These are phyloP conservation scores for Sarcophaga variegata DNA, from an alignment of 2,888 invertebrate species.

Conservation along the genomic window DNA sequence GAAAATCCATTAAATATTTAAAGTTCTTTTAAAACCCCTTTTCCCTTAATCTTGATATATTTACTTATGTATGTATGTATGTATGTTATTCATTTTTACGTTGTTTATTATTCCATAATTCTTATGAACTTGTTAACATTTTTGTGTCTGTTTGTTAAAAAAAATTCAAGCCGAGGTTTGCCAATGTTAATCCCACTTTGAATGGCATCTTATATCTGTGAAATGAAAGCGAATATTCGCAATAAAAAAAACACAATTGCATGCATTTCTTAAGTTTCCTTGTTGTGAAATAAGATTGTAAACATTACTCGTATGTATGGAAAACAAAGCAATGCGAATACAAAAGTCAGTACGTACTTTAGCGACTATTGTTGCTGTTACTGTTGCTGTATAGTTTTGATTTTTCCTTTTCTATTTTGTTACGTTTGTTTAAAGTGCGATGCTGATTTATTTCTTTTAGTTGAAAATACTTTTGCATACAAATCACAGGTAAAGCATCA, in stretches of 20 bases:
- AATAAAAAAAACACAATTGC: slow-evolving; percentile 17
- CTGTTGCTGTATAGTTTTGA: background rate
- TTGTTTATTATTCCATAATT: slow-evolving; percentile 60
- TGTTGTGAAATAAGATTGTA: slow-evolving; percentile 15
- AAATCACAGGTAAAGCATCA: slow-evolving; percentile 66
- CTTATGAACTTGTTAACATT: slow-evolving; percentile 68
- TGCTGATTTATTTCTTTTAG: slow-evolving; percentile 68
- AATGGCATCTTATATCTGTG: slow-evolving; percentile 40
- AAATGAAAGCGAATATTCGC: slow-evolving; percentile 21
- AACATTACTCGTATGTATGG: background rate
- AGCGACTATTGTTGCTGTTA: background rate
- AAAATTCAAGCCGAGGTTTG: slow-evolving; percentile 43
- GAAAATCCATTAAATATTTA: no score
- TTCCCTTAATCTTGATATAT: background rate
- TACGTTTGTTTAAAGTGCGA: slow-evolving; percentile 64
- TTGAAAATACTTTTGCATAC: slow-evolving; percentile 68
- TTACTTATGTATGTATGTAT: background rate
- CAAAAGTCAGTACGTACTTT: slow-evolving; percentile 33
- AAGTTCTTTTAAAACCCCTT: background rate
- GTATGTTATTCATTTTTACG: background rate
- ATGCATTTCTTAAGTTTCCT: background rate
- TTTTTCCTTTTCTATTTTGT: slow-evolving; percentile 40
- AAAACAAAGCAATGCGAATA: slow-evolving; percentile 5
- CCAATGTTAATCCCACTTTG: slow-evolving; percentile 34
- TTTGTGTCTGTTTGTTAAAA: slow-evolving; percentile 49